Base-by-base conservation (phyloP, 2,888 invertebrate genomes). In the Leptinotarsa tumamoca region DNA sequence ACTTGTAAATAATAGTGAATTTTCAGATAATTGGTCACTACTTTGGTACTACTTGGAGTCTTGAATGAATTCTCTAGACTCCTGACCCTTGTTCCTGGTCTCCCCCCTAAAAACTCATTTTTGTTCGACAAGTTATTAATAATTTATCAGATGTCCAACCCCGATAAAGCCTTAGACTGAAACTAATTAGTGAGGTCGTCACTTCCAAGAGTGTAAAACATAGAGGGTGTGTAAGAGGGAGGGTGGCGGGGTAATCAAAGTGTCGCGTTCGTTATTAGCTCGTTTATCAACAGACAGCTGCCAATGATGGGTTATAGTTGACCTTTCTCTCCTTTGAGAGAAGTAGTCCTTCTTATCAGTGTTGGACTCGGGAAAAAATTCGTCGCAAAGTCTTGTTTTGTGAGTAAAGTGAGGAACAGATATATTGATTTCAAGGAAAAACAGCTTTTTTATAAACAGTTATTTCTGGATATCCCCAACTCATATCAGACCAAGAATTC, bases 201-300 rank as follows among this genome's bases (percentile, higher is more conserved):
- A 76, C 78, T 77, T 74, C 74, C 69, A 73, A 72, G 74, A 71
- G 73, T 70, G 75, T 73, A 75, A 77, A 77, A 72, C 73, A 75
- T 68, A 68, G 70, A 54, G 74, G 71, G 71, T 73, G 73, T 70
- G 71, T 63, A 72, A 68, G 51, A 73, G 73, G 74, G 54, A 71
- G 74, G 76, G 78, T 73, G 72, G 73, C 67, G 75, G 77, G 70
- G 77, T 85, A 85, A 86, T 85, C 85, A 85, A 85, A 85, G 84
- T 86, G 86, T 86, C 86, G 85, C 86, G 81, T 84, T 81, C 84
- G 87, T 88, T 88, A 88, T 88, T 88, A 88, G 87, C 85, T 88
- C 88, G 88, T 89, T 89, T 88, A 89, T 89, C 89, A 89, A 86
- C 84, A 87, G 87, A 88, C 88, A 88, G 88, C 88, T 89, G 89